phyloP scores from a whole-genome alignment of 2,797 vertebrate genomes.

The Scyliorhinus canicula region DNA sequence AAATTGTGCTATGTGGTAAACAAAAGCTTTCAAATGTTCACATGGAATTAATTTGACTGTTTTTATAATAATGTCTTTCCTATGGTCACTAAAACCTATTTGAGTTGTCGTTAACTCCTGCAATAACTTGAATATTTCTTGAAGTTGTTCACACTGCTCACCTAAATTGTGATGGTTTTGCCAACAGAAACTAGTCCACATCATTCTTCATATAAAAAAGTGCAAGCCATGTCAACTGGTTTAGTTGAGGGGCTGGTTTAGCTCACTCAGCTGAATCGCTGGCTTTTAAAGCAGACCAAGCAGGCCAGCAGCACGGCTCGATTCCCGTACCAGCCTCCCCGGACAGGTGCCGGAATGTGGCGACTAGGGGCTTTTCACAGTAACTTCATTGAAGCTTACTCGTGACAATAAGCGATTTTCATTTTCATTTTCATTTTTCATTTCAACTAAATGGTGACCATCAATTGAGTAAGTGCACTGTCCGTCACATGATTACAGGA shows the following conservation, averaged over 20 bases:
- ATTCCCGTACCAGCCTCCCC: no score
- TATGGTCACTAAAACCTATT: neutral
- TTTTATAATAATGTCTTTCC: neutral
- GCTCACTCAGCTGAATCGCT: no score
- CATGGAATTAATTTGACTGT: neutral
- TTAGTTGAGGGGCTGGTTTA: no score
- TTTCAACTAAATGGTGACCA: neutral
- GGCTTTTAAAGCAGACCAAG: no score
- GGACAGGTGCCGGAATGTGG: no score
- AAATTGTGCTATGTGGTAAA: neutral
- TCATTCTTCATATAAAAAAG: neutral
- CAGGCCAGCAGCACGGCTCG: no score
- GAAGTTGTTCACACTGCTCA: neutral
- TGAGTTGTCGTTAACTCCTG: neutral
- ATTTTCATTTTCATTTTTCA: no score
- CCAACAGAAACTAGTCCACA: neutral
- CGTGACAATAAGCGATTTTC: no score
- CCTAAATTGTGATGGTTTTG: neutral
- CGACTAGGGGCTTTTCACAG: no score
- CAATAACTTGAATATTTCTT: neutral
- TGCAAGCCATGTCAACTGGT: no score
- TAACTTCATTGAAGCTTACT: no score
- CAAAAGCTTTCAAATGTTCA: neutral
- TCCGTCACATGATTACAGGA: neutral
- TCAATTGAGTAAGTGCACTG: neutral